phyloP scores from a whole-genome alignment of 2,797 vertebrate species.

The Sebastes jordani region DNA sequence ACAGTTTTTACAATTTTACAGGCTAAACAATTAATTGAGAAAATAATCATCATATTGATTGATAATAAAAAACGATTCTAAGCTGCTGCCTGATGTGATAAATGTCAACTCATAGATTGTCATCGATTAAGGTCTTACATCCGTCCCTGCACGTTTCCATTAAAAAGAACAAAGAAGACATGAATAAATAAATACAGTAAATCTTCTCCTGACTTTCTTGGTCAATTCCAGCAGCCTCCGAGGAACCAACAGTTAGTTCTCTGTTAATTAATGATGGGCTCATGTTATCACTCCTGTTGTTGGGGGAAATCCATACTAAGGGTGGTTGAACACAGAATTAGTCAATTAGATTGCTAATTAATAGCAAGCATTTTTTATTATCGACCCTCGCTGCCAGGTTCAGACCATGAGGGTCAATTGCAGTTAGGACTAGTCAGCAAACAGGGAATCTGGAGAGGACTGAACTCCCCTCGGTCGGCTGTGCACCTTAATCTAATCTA shows the following conservation, averaged over 20 bases:
- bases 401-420: constrained; percentile 35
- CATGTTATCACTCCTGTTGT: constrained; percentile 64
- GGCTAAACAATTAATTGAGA: neutral
- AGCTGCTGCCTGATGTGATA: neutral
- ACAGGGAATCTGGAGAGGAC: constrained; percentile 10
- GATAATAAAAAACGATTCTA: neutral
- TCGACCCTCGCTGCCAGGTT: constrained; percentile 40
- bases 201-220: neutral
- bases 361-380: constrained; percentile 64
- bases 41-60: neutral
- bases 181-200: neutral
- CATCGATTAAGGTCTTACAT: neutral
- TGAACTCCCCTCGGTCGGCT: constrained; percentile 6
- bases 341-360: constrained; percentile 73
- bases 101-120: neutral
- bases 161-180: neutral
- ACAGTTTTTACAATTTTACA: neutral
- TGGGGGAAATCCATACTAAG: constrained; percentile 59
- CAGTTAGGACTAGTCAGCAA: constrained; percentile 45
- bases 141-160: neutral
- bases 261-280: constrained; percentile 61
- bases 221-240: constrained; percentile 12
- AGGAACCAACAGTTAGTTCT: constrained; percentile 39
- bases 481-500: constrained; percentile 53
- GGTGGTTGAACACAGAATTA: constrained; percentile 72